Base-by-base conservation (phyloP, 1,140 invertebrate species). In the Glossosoma conforme region DNA sequence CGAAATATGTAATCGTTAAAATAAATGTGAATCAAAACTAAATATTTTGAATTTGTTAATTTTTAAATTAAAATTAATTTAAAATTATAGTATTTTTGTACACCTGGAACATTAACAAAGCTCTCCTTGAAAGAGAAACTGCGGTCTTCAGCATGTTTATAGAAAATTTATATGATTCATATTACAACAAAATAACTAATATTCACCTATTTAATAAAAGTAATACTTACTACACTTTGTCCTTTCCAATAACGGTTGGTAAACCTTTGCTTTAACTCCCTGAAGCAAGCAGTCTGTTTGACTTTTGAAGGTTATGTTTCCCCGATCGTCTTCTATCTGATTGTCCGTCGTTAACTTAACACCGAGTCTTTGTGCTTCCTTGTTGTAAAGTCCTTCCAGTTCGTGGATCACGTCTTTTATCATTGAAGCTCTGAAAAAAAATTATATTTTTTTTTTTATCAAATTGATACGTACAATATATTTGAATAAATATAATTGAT, bases 161-260 rank as follows among this genome's bases (percentile, higher is more conserved):
- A n/a, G n/a, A n/a, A n/a, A n/a, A n/a, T n/a, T n/a, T n/a, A n/a
- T n/a, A n/a, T n/a, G n/a, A n/a, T n/a, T n/a, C n/a, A n/a, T n/a
- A n/a, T n/a, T n/a, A n/a, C n/a, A n/a, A n/a, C n/a, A n/a, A n/a
- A n/a, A n/a, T n/a, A n/a, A n/a, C n/a, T n/a, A n/a, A n/a, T n/a
- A n/a, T n/a, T n/a, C n/a, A n/a, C n/a, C n/a, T n/a, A n/a, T n/a
- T n/a, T n/a, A n/a, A n/a, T n/a, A n/a, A n/a, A n/a, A n/a, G n/a
- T 18, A 48, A 48, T 62, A 76, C 74, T 75, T 70, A 87, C 86
- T 81, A 70, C 89, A 91, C 40, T 77, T 84, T 33, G 78, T 77
- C 56, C 89, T 75, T 58, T 85, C 77, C 61, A 90, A 64, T 8
- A 93, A 64, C n/a, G 82, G 81, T 54, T 81, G 79, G 74, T 93